phyloP scores from a whole-genome alignment of 2,888 invertebrate genomes.

The Ecdyonurus torrentis region DNA sequence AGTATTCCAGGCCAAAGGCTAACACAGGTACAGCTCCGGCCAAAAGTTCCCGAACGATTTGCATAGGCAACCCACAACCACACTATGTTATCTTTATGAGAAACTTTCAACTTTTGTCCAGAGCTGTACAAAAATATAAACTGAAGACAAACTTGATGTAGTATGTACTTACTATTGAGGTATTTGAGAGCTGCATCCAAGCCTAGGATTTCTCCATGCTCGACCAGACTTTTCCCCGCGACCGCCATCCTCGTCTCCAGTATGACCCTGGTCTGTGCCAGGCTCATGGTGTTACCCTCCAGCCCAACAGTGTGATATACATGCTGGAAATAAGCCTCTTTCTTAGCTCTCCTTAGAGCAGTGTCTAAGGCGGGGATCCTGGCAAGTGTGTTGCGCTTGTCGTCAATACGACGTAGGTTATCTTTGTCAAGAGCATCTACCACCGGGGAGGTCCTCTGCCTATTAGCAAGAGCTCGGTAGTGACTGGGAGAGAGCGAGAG shows the following conservation, averaged over 20 bases:
- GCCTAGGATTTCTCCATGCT: conserved; percentile 93
- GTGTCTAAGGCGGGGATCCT: conserved; percentile 64
- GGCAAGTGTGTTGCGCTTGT: conserved; percentile 64
- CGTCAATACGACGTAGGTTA: conserved; percentile 61
- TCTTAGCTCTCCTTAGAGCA: conserved; percentile 71
- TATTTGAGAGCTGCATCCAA: conserved; percentile 91
- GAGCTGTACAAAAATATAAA: too few species aligned
- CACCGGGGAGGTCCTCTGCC: conserved; percentile 69
- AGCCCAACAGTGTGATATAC: conserved; percentile 96
- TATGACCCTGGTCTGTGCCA: conserved; percentile 79
- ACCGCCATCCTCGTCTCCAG: conserved; percentile 80
- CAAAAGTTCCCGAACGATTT: too few species aligned
- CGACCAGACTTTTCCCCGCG: conserved; percentile 80
- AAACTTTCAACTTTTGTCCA: too few species aligned
- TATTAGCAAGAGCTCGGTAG: conserved; percentile 56
- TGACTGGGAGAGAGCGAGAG: conserved; percentile 53
- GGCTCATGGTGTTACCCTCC: conserved; percentile 92
- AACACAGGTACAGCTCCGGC: too few species aligned
- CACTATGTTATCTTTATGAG: too few species aligned
- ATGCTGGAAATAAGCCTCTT: conserved; percentile 84
- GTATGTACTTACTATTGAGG: conserved; percentile 35
- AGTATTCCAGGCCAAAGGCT: too few species aligned
- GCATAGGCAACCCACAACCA: too few species aligned
- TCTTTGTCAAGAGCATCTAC: conserved; percentile 78
- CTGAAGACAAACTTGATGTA: too few species aligned